Evolutionary conservation across 1,140 invertebrate genomes (phyloP), one percentile per base, ranked within the genome.

Genomic region (Drosophila elegans): DNA sequence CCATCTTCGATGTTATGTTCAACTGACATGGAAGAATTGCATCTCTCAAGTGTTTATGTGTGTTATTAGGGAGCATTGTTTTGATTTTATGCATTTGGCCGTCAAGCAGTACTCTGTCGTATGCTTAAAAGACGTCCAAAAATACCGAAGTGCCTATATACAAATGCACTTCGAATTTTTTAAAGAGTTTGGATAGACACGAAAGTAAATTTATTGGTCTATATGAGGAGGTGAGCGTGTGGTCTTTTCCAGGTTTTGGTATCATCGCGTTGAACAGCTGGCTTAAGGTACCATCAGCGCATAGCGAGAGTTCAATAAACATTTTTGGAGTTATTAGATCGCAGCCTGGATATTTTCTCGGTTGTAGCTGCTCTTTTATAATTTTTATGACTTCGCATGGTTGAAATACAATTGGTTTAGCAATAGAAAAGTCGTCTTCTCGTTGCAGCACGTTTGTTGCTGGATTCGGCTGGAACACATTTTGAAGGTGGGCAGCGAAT

Each of bases 361-460:
- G 38, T 39, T 39, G 38, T 39, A 39, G 38, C 38, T 39, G 38
- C 38, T 39, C 38, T 39, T 39, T 39, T 39, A 39, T 39, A 39
- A 39, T 36, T 36, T 36, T 36, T 36, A 36, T 36, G 34, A 36
- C 9, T 36, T 36, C 10, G 34, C n/a, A 41, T 41, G 13, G 13
- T 44, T 13, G 41, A 44, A 44, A 44, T 41, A 41, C 39, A 41
- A 41, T 41, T 41, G n/a, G 39, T 13, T 41, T 3, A 12, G 39
- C 12, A 41, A 41, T 41, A 13, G 39, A 12, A 13, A 41, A 41
- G 39, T 41, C 39, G 7, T 13, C 39, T 41, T 41, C 39, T 5
- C 0, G 13, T 41, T 41, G 39, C 39, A 21, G 16, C 16, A 21
- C 0, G 16, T 21, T 21, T 21, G 16, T 21, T 21, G 16, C 16